These are phyloP conservation scores for Trogon melanurus DNA, from an alignment of 2,113 vertebrate genomes.

Conservation along the genomic window DNA sequence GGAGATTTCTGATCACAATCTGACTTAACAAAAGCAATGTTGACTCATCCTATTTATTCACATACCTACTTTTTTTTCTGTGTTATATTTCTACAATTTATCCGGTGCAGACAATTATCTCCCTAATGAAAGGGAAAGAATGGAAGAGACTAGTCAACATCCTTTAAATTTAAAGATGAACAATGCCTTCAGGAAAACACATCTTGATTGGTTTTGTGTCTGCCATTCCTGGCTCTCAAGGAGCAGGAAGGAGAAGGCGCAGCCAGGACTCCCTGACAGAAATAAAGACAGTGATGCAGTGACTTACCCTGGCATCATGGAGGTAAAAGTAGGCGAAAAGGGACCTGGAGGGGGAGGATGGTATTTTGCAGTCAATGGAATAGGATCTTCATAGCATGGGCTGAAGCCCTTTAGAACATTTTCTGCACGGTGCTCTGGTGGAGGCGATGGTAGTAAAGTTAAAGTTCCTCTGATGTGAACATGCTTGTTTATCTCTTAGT, in stretches of 20 bases:
- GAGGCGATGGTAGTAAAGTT: background rate
- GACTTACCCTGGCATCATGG: background rate
- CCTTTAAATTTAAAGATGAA: background rate
- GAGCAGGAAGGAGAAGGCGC: background rate
- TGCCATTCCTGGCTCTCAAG: background rate
- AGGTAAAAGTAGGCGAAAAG: background rate
- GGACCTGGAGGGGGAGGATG: background rate
- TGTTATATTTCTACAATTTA: background rate
- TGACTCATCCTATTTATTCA: conserved; percentile 4
- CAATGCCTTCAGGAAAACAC: background rate
- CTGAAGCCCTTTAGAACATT: background rate
- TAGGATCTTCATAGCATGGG: background rate
- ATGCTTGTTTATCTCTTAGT: background rate
- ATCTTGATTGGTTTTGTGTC: background rate
- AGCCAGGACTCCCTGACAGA: background rate
- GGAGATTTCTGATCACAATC: conserved; percentile 9
- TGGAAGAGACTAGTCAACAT: background rate
- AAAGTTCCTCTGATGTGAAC: background rate
- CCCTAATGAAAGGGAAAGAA: background rate
- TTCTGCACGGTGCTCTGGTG: background rate
- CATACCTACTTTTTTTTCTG: background rate
- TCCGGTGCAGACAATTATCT: background rate
- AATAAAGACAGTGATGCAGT: background rate
- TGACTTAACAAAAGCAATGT: background rate
- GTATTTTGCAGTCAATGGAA: background rate